phyloP scores from a whole-genome alignment of 2,888 invertebrate genomes.

The Oscheius sp. region DNA sequence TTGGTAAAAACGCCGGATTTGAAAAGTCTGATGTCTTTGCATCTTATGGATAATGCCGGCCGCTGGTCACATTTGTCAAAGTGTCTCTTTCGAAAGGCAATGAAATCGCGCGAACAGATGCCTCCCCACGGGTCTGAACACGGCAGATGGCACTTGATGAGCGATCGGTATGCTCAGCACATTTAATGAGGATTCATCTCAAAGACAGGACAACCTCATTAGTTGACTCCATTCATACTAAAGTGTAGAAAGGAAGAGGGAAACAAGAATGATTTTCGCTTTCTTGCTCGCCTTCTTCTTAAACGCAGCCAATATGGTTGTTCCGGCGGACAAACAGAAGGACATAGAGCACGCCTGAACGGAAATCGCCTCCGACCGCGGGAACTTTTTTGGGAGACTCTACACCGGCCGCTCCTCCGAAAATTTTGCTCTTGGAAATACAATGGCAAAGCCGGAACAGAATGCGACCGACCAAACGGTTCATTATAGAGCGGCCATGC shows the following conservation, averaged over 20 bases:
- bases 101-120: constrained; percentile 28
- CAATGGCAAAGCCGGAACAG: constrained; percentile 1
- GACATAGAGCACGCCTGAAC: constrained; percentile 11
- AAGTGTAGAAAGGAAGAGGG: not conserved
- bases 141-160: constrained; percentile 25
- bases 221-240: constrained; percentile 11
- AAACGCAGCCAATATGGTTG: constrained; percentile 9
- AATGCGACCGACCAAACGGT: not conserved
- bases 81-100: constrained; percentile 27
- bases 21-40: not conserved
- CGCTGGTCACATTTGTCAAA: constrained; percentile 26
- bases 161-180: constrained; percentile 20
- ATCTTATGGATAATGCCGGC: constrained; percentile 2
- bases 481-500: not conserved
- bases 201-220: constrained; percentile 3
- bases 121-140: not conserved
- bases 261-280: not conserved
- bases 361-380: constrained; percentile 8
- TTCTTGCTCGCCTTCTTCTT: not conserved
- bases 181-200: constrained; percentile 18
- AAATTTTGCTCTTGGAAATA: not conserved
- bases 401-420: constrained; percentile 5
- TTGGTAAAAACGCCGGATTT: not conserved
- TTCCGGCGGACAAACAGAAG: constrained; percentile 6
- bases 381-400: constrained; percentile 5